Evolutionary conservation across 2,888 invertebrate species (phyloP), one percentile per base, ranked within the genome.

Genomic region (Lepidocyrtinus sp.): DNA sequence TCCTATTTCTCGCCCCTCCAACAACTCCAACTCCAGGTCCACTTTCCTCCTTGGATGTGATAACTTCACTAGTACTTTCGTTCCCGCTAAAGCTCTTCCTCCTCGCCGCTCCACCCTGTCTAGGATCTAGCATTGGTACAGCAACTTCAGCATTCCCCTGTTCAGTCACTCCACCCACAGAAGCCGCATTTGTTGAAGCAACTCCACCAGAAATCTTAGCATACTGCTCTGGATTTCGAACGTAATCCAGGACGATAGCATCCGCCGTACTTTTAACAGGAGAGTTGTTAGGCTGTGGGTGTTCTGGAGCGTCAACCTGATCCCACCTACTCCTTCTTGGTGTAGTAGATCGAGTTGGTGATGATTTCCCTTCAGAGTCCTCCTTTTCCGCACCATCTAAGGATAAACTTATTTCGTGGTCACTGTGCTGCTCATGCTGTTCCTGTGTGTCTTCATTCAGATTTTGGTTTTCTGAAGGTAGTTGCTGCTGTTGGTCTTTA

Each of bases 231-330:
- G 85, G 85, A 27, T 82, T 83, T 1, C 82, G 69, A 0, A 84
- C 79, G 67, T 84, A 85, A 27, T 86, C 85, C 7, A 84, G 64
- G 7, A 85, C 81, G 12, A 85, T 82, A 2, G 83, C 83, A 61
- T 81, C 83, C 21, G 74, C n/a, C 7, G 80, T 71, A 19, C 76
- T 67, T 63, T 83, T 83, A 24, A 83, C 82, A 1, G 83, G 82
- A 27, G 74, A 74, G 19, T 69, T 75, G 26, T 70, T 74, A 26
- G 62, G 19, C 22, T 61, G 46, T 55, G 69, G 74, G 17, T 55
- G 55, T 74, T 79, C 79, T 12, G 78, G 78, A 63, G 78, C 78
- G 46, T 78, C 78, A 5, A 79, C 79, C 59, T 79, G 76, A 69
- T 82, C 82, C 83, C 82, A 82, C 24, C 83, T 75, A 27, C 79